Evolutionary conservation across 2,888 invertebrate species (phyloP), one percentile per base, ranked within the genome.

Genomic region (Diarsia rubi): DNA sequence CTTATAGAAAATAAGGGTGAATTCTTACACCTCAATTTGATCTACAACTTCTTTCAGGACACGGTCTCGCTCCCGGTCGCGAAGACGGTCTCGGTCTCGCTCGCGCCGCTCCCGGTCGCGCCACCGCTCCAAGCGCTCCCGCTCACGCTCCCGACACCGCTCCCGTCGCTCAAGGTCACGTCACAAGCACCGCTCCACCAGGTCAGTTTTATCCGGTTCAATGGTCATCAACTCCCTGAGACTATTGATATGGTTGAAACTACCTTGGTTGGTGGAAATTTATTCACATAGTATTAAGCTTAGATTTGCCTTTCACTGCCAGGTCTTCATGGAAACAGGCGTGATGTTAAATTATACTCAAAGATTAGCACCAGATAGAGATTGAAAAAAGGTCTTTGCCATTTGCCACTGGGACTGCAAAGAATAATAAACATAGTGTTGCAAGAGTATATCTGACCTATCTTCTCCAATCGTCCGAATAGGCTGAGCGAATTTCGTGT

Each of bases 81-180:
- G 97, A 0, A 95, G 97, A 14, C 94, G 97, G 24, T 97, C 98
- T 0, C 97, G 98, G 2, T 98, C 98, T 0, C 97, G 98, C 9
- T 97, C 98, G 0, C 96, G 97, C 0, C 95, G 97, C 37, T 97
- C 97, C 2, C 96, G 97, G 64, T 97, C 97, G 0, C 95, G 97
- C 2, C 96, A 97, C 85, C 97, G 93, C 93, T 95, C 93, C 88
- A 96, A 97, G 85, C 95, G 97, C 19, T 97, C 97, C 0, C 95
- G 97, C 1, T 96, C 96, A 2, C 96, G 97, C 62, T 97, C 97
- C 27, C 93, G 97, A 0, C 97, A 97, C 63, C 97, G 97, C 81
- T 97, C 97, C 2, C 97, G 97, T 11, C 97, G 97, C 64, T 97
- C 97, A 3, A 96, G 97, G 57, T 97, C 97, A 1, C 90, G 96